Percentiles rank a stretch among this genome's conserved stretches.
Conservation (phyloP, 1,140 invertebrate species). For the Portunus trituberculatus region DNA sequence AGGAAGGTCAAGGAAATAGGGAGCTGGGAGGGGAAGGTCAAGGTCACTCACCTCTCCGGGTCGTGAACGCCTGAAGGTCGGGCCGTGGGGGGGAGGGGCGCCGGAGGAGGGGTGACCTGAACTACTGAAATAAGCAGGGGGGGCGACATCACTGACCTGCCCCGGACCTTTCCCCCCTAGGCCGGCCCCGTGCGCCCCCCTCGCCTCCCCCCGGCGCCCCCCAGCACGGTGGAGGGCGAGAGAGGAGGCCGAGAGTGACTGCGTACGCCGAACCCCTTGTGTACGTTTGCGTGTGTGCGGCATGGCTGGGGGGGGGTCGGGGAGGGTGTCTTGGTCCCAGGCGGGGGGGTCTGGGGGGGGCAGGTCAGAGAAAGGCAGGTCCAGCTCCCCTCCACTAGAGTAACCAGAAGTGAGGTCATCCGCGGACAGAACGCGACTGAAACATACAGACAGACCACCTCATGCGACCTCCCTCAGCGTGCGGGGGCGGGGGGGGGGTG, state of each 20-base stretch:
- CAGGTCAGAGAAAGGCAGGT: constrained; percentile 20
- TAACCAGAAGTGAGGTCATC: constrained; percentile 75
- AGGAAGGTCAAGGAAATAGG: neutral
- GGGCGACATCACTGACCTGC: constrained; percentile 68
- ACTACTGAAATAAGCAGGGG: constrained; percentile 74
- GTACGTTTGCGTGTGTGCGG: constrained; percentile 29
- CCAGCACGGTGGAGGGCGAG: constrained; percentile 58
- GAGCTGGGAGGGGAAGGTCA: neutral
- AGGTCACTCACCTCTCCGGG: constrained; percentile 71
- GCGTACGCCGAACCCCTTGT: constrained; percentile 59
- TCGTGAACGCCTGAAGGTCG: constrained; percentile 70
- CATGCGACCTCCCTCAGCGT: neutral
- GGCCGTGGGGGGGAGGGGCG: constrained; percentile 28
- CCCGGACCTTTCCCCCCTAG: constrained; percentile 46
- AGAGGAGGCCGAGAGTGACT: constrained; percentile 67
- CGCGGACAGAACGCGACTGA: constrained; percentile 73
- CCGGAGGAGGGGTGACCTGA: constrained; percentile 50
- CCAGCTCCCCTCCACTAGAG: constrained; percentile 68
- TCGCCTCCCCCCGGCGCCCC: constrained; percentile 13
- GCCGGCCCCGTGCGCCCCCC: constrained; percentile 33
- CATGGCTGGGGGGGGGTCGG: neutral
- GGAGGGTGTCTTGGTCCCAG: neutral
- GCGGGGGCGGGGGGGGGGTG: no score
- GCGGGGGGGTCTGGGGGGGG: neutral
- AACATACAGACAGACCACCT: constrained; percentile 57